Evolutionary conservation across 2,797 vertebrate genomes (phyloP), one percentile per base, ranked within the genome.

Genomic region (Kryptolebias ocellatus): DNA sequence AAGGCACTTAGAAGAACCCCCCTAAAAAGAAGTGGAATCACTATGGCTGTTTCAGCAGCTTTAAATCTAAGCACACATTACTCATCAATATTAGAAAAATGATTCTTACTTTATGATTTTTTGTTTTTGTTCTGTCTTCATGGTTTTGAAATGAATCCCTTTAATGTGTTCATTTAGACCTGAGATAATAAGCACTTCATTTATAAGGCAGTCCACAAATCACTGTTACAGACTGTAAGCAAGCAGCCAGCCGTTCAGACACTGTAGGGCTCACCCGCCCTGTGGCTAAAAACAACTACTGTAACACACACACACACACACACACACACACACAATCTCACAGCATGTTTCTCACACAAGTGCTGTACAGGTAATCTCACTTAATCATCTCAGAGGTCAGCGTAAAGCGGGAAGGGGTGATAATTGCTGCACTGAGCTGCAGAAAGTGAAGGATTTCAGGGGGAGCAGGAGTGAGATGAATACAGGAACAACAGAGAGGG

Each of bases 331-430:
- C 76, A 80, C 72, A 63, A 64, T 85, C 76, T 86, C 87, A 63
- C 87, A 92, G 88, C 83, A 76, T 86, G 84, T 86, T 74, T 60
- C 81, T 77, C 78, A 52, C 79, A 87, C 86, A 76, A 87, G 79
- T 82, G 86, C 83, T 79, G 85, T 75, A 88, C 89, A 92, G 91
- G 88, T 91, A 87, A 90, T 91, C 89, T 92, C 90, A 87, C 92
- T 95, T 93, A 94, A 94, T 93, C 89, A 88, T 92, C 90, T 93
- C 90, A 89, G 78, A 89, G 87, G 91, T 92, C 91, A 91, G 72
- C 28, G 55, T 71, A 72, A 90, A 89, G 87, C 74, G 69, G 88
- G 87, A 83, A 79, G 83, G 78, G 79, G 76, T 53, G 80, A 88
- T 93, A 90, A 93, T 92, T 93, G 86, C 91, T 78, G 88, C 67